phyloP scores from a whole-genome alignment of 1,140 invertebrate genomes.

The Drosophila melanica region DNA sequence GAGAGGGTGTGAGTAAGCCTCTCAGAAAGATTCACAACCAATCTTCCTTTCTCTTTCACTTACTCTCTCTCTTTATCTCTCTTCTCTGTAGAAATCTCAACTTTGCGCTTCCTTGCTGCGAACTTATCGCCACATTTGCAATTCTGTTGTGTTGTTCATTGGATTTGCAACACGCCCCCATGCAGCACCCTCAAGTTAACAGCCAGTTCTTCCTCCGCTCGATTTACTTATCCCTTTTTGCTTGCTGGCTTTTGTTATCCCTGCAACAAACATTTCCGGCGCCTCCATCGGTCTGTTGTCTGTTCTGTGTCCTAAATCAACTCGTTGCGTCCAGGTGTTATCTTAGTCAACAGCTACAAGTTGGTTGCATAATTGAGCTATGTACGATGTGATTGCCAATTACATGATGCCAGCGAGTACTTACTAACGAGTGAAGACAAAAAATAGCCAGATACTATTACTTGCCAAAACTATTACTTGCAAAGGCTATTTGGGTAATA shows the following conservation, averaged over 20 bases:
- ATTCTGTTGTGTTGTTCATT: conserved; percentile 51
- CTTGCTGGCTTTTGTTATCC: conserved; percentile 33
- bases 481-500: neutral
- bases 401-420: no score
- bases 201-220: conserved; percentile 49
- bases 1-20: neutral
- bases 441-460: neutral
- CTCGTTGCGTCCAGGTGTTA: no score
- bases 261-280: conserved; percentile 3
- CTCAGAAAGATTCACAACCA: neutral
- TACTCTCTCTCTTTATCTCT: neutral
- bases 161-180: conserved; percentile 44
- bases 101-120: neutral
- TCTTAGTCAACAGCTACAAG: no score
- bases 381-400: no score
- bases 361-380: no score
- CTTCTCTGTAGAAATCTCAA: no score
- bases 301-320: no score
- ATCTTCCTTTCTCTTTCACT: no score
- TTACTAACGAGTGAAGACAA: no score
- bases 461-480: no score
- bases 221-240: conserved; percentile 7
- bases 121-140: conserved; percentile 17
- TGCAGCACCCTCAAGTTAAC: conserved; percentile 43
- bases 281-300: no score